Evolutionary conservation across 1,140 invertebrate species (phyloP), one percentile per base, ranked within the genome.

Genomic region (Penaeus japonicus): DNA sequence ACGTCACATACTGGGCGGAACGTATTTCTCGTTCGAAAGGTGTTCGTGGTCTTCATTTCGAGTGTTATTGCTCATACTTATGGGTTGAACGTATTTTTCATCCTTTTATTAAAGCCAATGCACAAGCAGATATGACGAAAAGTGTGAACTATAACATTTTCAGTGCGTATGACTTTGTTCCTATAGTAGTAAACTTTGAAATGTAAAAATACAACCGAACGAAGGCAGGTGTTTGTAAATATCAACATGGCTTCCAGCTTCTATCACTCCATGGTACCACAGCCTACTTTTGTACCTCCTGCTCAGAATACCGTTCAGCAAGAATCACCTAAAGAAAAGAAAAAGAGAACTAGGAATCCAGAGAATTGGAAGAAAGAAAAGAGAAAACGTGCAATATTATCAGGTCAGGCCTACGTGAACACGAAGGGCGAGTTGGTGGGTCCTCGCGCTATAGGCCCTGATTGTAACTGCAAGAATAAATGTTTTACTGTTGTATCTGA

Each of bases 351-450:
- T 3, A 89, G 90, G 84, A 90, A 90, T 77, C 90, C 90, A 30
- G 89, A 90, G 18, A 84, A 94, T 93, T 94, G 94, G 94, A 93
- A 94, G 92, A 94, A 94, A 91, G 93, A 94, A 92, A 94, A 94
- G 91, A 93, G 94, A 91, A 94, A 94, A 91, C 92, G 93, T 53
- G 91, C 94, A 75, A 92, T 94, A 89, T 93, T 94, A 83, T 93
- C 94, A 27, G 94, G 94, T 22, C 90, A 94, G 89, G 93, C 94
- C 89, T 94, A 94, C 88, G 92, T 94, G 92, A 94, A 94, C 91
- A 93, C 93, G 91, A 94, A 94, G 91, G 94, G 94, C 90, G 93
- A 94, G 91, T 81, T 94, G 27, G 93, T 94, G 24, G 92, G 93
- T 5, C 92, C 93, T 47, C 94, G 93, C 91, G 92, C 92, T 87